Percentiles rank a stretch among this genome's conserved stretches.
Evolutionary conservation across 2,888 invertebrate genomes (phyloP).

Genomic region (Tuberolachnus salignus): DNA sequence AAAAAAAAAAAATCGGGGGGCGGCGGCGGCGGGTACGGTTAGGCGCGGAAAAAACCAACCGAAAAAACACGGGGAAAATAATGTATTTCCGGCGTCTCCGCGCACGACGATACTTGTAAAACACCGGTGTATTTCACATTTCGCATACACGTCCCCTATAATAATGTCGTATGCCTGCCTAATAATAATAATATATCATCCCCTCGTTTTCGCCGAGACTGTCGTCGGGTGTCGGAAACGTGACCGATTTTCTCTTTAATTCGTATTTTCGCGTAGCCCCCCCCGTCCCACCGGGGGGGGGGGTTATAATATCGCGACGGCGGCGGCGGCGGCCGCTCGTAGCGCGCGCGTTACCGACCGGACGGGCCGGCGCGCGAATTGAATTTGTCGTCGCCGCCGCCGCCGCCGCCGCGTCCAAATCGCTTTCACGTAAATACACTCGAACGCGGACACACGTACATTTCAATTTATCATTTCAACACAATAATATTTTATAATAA

Average conservation of each 20-base stretch:
- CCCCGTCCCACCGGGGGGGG: too few species aligned
- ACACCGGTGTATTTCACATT: not conserved
- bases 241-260: slow-evolving; percentile 33
- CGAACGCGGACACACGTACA: too few species aligned
- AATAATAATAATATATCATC: too few species aligned
- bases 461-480: too few species aligned
- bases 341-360: slow-evolving; percentile 26
- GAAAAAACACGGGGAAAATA: not conserved
- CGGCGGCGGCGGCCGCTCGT: not conserved
- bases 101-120: not conserved
- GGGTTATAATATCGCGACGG: slow-evolving; percentile 19
- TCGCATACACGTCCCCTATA: too few species aligned
- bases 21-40: too few species aligned
- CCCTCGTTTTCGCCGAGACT: not conserved
- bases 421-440: slow-evolving; percentile 12
- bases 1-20: too few species aligned
- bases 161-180: too few species aligned
- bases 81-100: too few species aligned
- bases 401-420: too few species aligned
- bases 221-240: not conserved
- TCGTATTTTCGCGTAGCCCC: slow-evolving; percentile 6
- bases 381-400: slow-evolving; percentile 29
- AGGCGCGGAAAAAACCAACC: too few species aligned
- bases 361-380: slow-evolving; percentile 21
- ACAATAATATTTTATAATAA: too few species aligned